Evolutionary conservation across 2,888 invertebrate species (phyloP).

Genomic region (Poecilobothrus nobilitatus): DNA sequence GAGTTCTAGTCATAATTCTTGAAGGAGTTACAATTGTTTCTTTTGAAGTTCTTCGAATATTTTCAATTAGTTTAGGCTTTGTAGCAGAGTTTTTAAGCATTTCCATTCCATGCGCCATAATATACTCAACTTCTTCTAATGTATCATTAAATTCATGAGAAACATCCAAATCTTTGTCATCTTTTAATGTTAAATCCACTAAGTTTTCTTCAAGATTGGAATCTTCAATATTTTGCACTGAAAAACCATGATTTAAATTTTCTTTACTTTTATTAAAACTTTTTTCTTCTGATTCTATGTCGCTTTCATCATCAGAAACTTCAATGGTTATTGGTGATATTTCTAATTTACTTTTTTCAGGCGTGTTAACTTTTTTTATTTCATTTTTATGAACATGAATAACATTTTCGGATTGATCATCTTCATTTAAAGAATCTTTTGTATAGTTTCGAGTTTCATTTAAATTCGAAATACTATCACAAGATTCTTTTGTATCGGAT

Average conservation of each 20-base stretch:
- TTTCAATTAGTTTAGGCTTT: background rate
- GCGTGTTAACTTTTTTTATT: conserved; percentile 20
- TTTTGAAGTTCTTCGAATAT: background rate
- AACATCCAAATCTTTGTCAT: conserved; percentile 19
- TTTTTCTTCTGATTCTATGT: conserved; percentile 18
- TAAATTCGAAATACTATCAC: too few species aligned
- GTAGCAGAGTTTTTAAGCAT: background rate
- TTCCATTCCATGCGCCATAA: conserved; percentile 40
- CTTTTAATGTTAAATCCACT: conserved; percentile 2
- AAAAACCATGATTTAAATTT: conserved; percentile 17
- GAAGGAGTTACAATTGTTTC: background rate
- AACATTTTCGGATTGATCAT: too few species aligned
- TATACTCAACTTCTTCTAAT: conserved; percentile 44
- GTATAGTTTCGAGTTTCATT: too few species aligned
- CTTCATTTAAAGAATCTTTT: too few species aligned
- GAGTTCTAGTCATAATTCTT: background rate
- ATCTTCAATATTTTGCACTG: conserved; percentile 2
- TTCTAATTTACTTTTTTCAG: background rate
- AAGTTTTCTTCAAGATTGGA: conserved; percentile 15
- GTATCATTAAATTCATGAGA: conserved; percentile 43
- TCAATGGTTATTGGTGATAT: conserved; percentile 16
- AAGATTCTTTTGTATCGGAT: too few species aligned
- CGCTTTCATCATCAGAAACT: conserved; percentile 26
- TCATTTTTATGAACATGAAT: background rate
- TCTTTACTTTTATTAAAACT: conserved; percentile 13